Base-by-base conservation (phyloP, 92 coral and sea anemone species). In the Zoanthus solanderi region DNA sequence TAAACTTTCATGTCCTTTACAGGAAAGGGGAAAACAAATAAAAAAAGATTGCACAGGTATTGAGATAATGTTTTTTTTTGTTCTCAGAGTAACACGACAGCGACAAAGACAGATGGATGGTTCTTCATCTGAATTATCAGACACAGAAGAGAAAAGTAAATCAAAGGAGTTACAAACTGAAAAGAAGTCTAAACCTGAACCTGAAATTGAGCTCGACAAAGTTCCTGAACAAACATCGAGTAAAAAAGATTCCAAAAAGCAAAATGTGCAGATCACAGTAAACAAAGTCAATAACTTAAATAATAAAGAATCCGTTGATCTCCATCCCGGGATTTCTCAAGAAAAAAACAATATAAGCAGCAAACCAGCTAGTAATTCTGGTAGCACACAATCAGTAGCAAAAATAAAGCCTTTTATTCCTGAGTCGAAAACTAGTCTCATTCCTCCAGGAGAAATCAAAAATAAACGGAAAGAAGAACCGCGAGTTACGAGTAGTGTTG, bases 81-180 rank as follows among this genome's bases (percentile, higher is more conserved):
- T 65, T 81, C 28, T 17, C 61, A 81, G 75, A 46, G 85, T 81
- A 30, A 81, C 85, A 65, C 71, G 85, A 13, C 75, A 65, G 29
- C 31, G 85, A 12, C 85, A 81, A 75, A 81, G 45, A 42, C 85
- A 66, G 14, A 46, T 66, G 14, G 66, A 47, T 29, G 85, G 42
- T 13, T 23, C 75, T 7, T n/a, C 42, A n/a, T 47, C 85, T 18
- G 85, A 65, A 56, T 23, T 57, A 1, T 12, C 65, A 18, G 76
- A 81, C 58, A 80, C 30, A 6, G 85, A 80, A 53, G 85, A 80
- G 60, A 80, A 67, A 80, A 80, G 61, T 42, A 69, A 69, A 69
- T 69, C 74, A 69, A 69, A 69, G 17, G 75, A 69, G 15, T 30
- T 34, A 16, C 47, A 52, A 23, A 37, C 48, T 32, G 72, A 79